Base-by-base conservation (phyloP, 2,888 invertebrate species). In the Drosophila picticornis region DNA sequence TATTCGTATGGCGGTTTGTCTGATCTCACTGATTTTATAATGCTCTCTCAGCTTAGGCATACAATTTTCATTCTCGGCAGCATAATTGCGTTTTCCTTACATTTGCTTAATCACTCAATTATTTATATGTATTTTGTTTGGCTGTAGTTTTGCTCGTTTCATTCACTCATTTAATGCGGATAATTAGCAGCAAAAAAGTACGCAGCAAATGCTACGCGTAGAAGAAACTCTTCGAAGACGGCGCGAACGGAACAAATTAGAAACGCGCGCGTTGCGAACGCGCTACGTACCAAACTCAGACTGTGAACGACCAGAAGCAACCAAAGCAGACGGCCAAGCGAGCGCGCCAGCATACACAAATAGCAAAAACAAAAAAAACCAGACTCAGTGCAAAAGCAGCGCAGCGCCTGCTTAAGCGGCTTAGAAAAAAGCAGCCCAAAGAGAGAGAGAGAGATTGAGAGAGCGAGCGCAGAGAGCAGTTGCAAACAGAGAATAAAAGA, bases 201-300 rank as follows among this genome's bases (percentile, higher is more conserved):
- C 70, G 76, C 80, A 63, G 72, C 58, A 72, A 71, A 58, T 58
- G 59, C 25, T 63, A 32, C 60, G 62, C 67, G 72, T 22, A 43
- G n/a, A 53, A 48, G 22, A 60, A 65, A 63, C 57, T 60, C 55
- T 67, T 31, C 51, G 32, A 52, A 63, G 60, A 67, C 76, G 64
- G 38, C 60, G 69, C 80, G 58, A 55, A 34, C 34, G 29, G 43
- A 29, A 72, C 60, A 66, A 61, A 69, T 27, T 16, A 50, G 40
- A 52, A 62, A 73, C 71, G 81, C 83, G 88, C 86, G 90, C 88
- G 84, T 87, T 77, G 82, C 87, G 82, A 77, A 82, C 88, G 79
- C 90, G 83, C 86, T 67, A 69, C 79, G 83, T 73, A 72, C 72
- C 88, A 90, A 88, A 90, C 80, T 84, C 79, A 74, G 77, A 83